Evolutionary conservation across 2,797 vertebrate species (phyloP), one percentile per base, ranked within the genome.

Genomic region (Pempheris klunzingeri): DNA sequence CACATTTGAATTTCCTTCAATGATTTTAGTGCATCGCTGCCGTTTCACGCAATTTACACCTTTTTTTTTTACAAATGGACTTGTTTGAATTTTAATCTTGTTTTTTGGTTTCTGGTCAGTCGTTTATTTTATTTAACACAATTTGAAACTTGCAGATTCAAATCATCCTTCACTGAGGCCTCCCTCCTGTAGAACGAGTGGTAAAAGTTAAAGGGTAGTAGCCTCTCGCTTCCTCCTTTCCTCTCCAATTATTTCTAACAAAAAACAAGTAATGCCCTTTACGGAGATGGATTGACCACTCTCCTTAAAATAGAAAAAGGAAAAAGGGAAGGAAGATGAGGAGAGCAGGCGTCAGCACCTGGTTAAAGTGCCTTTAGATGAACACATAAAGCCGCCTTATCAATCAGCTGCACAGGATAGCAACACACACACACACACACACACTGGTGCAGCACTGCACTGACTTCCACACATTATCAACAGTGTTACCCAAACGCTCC

Each of bases 311-410:
- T 52, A 41, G 6, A 43, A 17, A 18, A 1, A 13, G 8, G 41
- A 24, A 30, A 49, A 13, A 30, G 18, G 10, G 5, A 10, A 30
- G 22, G 7, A 64, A n/a, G 32, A 14, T 2, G 65, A 71, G 62
- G 46, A 20, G 47, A 53, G 53, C 52, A 34, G 44, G 11, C 65
- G 44, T 80, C 41, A 74, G 53, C 67, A 36, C 7, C 41, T 49
- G 65, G 4, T 77, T 72, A 65, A 50, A 52, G 76, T 32, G 13
- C 60, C 24, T 68, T 83, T 61, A 65, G 32, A 72, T 34, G 30
- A 46, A 74, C 67, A 74, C 59, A 53, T 22, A 47, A 38, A 54
- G 72, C 5, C n/a, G 72, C 5, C n/a, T 41, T 22, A 77, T 82
- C 65, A 74, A 61, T 78, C 68, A 81, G 54, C 32, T 55, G 46